Percentiles rank a stretch among this genome's conserved stretches.
phyloP scores from a whole-genome alignment of 2,797 vertebrate species.

The Tamandua tetradactyla region DNA sequence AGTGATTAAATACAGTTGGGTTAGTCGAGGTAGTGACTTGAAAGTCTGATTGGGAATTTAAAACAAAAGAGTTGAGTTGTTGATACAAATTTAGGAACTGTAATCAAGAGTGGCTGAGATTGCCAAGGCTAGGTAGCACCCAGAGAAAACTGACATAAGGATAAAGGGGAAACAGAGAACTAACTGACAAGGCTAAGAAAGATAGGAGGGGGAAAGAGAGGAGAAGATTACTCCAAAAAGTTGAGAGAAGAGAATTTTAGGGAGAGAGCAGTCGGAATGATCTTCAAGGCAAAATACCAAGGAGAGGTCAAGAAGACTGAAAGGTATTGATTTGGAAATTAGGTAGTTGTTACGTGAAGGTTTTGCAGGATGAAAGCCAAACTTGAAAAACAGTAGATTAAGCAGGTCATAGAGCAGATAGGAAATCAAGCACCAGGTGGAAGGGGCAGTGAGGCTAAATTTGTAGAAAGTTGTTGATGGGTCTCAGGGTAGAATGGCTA shows the following conservation, averaged over 20 bases:
- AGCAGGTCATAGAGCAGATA: not conserved
- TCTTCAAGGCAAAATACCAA: not conserved
- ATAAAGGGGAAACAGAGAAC: not conserved
- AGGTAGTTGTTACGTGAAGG: not conserved
- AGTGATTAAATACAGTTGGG: not conserved
- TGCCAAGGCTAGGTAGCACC: not conserved
- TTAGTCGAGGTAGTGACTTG: constrained; percentile 7
- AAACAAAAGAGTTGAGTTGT: not conserved
- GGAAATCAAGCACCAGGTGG: not conserved
- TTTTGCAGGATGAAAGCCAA: not conserved
- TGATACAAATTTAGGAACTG: constrained; percentile 20
- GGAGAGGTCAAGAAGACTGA: not conserved
- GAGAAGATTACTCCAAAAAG: not conserved
- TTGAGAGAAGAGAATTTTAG: no score
- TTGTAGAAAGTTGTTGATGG: constrained; percentile 31
- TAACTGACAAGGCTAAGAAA: not conserved
- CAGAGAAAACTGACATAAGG: not conserved
- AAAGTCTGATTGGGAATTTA: constrained; percentile 24
- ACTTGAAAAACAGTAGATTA: not conserved
- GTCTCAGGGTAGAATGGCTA: not conserved
- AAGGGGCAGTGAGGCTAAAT: not conserved
- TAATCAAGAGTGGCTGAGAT: not conserved
- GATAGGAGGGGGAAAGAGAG: not conserved
- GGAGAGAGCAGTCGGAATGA: not conserved
- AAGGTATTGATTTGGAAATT: constrained; percentile 42